These are phyloP conservation scores for Stomatorhinus ivindoensis DNA, from an alignment of 2,113 vertebrate genomes.

Conservation along the genomic window DNA sequence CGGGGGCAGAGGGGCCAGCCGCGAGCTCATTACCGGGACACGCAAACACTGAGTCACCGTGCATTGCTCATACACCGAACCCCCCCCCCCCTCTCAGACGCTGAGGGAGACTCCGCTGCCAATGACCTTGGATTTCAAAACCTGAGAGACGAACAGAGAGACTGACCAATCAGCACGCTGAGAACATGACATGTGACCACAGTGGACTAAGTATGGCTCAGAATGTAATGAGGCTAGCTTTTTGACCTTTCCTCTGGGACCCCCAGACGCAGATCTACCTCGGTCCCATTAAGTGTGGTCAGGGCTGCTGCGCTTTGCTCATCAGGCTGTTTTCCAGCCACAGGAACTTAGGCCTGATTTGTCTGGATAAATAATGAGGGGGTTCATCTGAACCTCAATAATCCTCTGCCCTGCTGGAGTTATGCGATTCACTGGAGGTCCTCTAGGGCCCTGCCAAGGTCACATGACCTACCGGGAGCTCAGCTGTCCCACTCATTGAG, in stretches of 20 bases:
- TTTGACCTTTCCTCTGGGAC: neutral
- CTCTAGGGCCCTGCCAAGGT: neutral
- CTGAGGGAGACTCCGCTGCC: neutral
- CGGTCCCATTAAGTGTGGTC: neutral
- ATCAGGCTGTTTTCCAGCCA: neutral
- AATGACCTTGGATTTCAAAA: neutral
- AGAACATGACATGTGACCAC: neutral
- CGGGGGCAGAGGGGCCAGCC: neutral
- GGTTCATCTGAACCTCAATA: neutral
- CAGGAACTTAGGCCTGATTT: neutral
- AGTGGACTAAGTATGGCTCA: neutral
- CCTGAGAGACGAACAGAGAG: neutral
- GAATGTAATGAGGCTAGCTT: neutral
- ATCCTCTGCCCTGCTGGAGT: neutral
- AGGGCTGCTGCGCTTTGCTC: neutral
- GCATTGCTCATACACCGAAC: neutral
- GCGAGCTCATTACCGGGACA: neutral
- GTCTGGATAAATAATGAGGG: neutral
- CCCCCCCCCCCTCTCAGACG: neutral
- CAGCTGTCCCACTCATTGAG: neutral
- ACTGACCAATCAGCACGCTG: neutral
- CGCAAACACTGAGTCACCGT: neutral
- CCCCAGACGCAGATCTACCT: neutral
- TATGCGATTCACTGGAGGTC: neutral
- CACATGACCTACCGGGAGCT: neutral